A percentile compares a stretch with the other conserved stretches of the same genome.
Evolutionary conservation across 1,140 invertebrate genomes (phyloP).

Genomic region (Pseudomyrmex cubaensis): DNA sequence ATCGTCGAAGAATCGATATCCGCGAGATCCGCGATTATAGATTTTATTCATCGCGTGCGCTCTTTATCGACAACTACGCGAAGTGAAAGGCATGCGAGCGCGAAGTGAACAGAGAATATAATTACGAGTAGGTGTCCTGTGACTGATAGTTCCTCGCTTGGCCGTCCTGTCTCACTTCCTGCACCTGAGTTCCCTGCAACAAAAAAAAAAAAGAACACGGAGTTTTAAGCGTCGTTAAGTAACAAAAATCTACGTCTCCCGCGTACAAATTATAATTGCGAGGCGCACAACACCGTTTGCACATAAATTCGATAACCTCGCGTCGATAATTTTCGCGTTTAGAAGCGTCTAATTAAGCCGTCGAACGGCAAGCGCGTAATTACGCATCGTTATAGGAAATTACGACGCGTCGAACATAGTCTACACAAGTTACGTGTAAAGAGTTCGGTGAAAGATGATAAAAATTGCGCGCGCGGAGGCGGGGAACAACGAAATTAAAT

Average conservation of each 20-base stretch:
- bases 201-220: slow-evolving; percentile 64
- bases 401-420: neutral
- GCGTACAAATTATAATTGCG: slow-evolving; percentile 17
- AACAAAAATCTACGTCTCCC: slow-evolving; percentile 7
- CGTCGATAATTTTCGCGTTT: slow-evolving; percentile 17
- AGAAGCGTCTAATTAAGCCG: slow-evolving; percentile 36
- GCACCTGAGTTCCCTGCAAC: slow-evolving; percentile 78
- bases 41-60: too few relatives aligned
- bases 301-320: slow-evolving; percentile 71
- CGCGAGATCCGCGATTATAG: too few relatives aligned
- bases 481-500: slow-evolving; percentile 8
- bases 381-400: neutral
- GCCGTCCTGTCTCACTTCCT: slow-evolving; percentile 78
- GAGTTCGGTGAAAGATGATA: too few relatives aligned
- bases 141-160: slow-evolving; percentile 76
- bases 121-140: slow-evolving; percentile 80
- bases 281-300: slow-evolving; percentile 58
- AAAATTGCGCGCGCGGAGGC: neutral
- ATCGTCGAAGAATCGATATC: neutral
- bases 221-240: slow-evolving; percentile 40
- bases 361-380: slow-evolving; percentile 40
- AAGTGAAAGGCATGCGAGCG: neutral
- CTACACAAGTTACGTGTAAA: neutral
- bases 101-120: slow-evolving; percentile 55
- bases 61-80: neutral